Base-by-base conservation (phyloP, 1,140 invertebrate genomes). In the Polyergus mexicanus region DNA sequence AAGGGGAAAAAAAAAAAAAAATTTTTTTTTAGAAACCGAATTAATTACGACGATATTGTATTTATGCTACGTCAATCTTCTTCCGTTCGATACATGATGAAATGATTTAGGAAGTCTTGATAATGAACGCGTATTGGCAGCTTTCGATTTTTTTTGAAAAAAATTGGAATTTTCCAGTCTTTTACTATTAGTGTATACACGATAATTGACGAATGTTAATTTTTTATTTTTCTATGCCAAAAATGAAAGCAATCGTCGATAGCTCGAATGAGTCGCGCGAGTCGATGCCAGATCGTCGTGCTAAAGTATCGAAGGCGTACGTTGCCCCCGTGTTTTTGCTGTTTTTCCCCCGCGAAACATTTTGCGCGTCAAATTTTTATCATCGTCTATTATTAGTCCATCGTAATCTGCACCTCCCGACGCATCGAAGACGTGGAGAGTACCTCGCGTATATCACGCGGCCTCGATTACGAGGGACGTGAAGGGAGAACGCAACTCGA, bases 311-410 rank as follows among this genome's bases (percentile, higher is more conserved):
- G 76, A 32, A 66, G 87, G 81, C 90, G 92, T 90, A 85, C 93
- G 90, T 93, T 93, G 91, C 91, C 89, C 92, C 75, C 92, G 90
- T 93, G 89, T 91, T 91, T 92, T 91, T 89, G 90, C 91, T 88
- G 85, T 90, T 93, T 93, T 91, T 91, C 89, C 90, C 76, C 71
- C 89, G 83, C 77, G 63, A 85, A 87, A 62, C 78, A 91, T 94
- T 94, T 93, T 92, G 90, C 92, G 92, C 92, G 84, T 93, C 91
- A 90, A 94, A 94, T 93, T 95, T 94, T 93, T 93, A 94, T 94
- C 93, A 60, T 91, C 86, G 89, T 92, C 93, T 93, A 94, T 94
- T 94, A 94, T 93, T 94, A 93, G 91, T 92, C 66, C 89, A 89
- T 87, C 88, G 91, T 91, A 94, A 94, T 94, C 93, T 91, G 88